Evolutionary conservation across 2,888 invertebrate genomes (phyloP).

Genomic region (Cantharis nigra): DNA sequence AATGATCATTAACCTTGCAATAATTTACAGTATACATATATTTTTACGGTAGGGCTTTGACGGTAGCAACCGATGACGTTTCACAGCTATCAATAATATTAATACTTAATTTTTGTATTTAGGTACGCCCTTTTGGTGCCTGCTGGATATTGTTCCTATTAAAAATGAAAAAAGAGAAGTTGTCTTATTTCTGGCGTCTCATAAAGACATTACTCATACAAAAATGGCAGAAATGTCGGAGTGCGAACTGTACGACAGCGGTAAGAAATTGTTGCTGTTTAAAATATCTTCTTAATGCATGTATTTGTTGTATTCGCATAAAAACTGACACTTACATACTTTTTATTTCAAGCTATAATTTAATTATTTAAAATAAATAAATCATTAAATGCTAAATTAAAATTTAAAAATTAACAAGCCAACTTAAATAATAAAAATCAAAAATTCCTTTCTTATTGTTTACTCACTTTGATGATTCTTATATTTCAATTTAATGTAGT

Average conservation of each 20-base stretch:
- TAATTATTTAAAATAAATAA: background rate
- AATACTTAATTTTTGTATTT: constrained; percentile 36
- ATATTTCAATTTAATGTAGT: too few species aligned
- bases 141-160: constrained; percentile 96
- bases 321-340: constrained; percentile 48
- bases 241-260: constrained; percentile 85
- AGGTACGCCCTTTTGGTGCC: constrained; percentile 94
- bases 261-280: constrained; percentile 63
- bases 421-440: too few species aligned
- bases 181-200: constrained; percentile 92
- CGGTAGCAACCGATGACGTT: too few species aligned
- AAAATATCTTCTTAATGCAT: constrained; percentile 45
- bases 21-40: too few species aligned
- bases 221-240: constrained; percentile 86
- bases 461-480: too few species aligned
- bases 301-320: constrained; percentile 35
- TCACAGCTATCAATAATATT: too few species aligned
- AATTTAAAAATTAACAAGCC: too few species aligned
- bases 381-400: background rate
- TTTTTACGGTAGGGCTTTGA: too few species aligned
- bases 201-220: constrained; percentile 94
- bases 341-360: too few species aligned
- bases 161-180: constrained; percentile 98
- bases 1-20: too few species aligned
- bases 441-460: too few species aligned